A percentile compares a stretch with the other conserved stretches of the same genome.
These are phyloP conservation scores for Prionace glauca DNA, from an alignment of 2,797 vertebrate genomes.

Conservation along the genomic window DNA sequence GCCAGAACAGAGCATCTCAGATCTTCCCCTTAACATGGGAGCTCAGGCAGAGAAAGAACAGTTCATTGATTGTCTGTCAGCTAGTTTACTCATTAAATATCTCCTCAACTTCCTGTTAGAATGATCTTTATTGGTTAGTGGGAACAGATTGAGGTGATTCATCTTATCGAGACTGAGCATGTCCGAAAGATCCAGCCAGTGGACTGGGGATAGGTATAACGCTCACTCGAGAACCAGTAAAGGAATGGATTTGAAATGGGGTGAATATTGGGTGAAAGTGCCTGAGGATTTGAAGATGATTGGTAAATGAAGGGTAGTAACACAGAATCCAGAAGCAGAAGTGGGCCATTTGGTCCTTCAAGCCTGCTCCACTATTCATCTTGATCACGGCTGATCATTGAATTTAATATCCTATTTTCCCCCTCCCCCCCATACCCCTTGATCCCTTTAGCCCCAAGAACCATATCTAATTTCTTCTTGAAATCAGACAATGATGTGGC, in stretches of 20 bases:
- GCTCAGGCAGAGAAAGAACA: neutral
- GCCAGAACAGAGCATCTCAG: neutral
- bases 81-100: neutral
- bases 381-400: too few relatives aligned
- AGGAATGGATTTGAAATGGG: neutral
- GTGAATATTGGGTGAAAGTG: neutral
- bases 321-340: too few relatives aligned
- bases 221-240: neutral
- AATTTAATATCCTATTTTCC: too few relatives aligned
- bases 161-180: neutral
- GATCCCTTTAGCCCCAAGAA: too few relatives aligned
- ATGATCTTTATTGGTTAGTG: neutral
- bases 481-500: too few relatives aligned
- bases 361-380: too few relatives aligned
- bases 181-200: neutral
- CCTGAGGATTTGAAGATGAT: neutral
- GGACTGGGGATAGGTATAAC: neutral
- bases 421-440: too few relatives aligned
- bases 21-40: too few relatives aligned
- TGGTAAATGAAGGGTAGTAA: neutral
- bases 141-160: neutral
- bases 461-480: too few relatives aligned
- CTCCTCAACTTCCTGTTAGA: neutral
- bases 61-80: neutral
- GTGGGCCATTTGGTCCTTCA: too few relatives aligned